phyloP scores from a whole-genome alignment of 1,140 invertebrate species.

The Tribolium castaneum region DNA sequence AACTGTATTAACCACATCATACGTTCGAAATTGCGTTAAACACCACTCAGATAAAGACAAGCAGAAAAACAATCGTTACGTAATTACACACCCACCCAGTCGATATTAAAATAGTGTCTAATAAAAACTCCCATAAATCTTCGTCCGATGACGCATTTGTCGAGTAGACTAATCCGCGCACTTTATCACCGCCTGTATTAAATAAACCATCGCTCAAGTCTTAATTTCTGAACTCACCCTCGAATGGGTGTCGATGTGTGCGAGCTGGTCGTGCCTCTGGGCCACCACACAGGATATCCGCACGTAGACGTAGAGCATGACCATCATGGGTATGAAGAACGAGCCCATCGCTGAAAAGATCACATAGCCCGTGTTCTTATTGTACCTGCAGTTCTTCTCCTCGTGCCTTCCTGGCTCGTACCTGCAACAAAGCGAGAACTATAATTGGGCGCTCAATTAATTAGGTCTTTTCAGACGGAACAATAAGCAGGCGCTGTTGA shows the following conservation, averaged over 20 bases:
- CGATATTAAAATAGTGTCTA: slow-evolving; percentile 19
- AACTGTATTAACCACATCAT: neutral
- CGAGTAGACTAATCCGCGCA: slow-evolving; percentile 1
- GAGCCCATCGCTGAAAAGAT: slow-evolving; percentile 93
- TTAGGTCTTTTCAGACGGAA: slow-evolving; percentile 27
- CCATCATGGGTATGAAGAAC: slow-evolving; percentile 90
- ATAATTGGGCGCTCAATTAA: slow-evolving; percentile 29
- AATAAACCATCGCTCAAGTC: too few relatives aligned
- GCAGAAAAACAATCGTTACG: neutral
- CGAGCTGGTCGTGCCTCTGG: slow-evolving; percentile 67
- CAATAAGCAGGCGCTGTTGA: neutral
- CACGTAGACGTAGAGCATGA: slow-evolving; percentile 93
- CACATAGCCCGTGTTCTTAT: slow-evolving; percentile 86
- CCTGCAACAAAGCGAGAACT: slow-evolving; percentile 64
- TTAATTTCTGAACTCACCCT: slow-evolving; percentile 50
- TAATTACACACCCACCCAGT: neutral
- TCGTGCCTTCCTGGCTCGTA: slow-evolving; percentile 71
- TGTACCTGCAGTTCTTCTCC: slow-evolving; percentile 75
- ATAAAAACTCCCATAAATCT: slow-evolving; percentile 11
- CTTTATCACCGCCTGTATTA: neutral
- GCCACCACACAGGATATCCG: slow-evolving; percentile 89
- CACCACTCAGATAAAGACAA: too few relatives aligned
- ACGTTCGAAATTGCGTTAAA: neutral
- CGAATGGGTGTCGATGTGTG: slow-evolving; percentile 58
- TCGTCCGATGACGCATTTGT: slow-evolving; percentile 1